phyloP scores from a whole-genome alignment of 2,113 vertebrate genomes.

The Dascyllus trimaculatus region DNA sequence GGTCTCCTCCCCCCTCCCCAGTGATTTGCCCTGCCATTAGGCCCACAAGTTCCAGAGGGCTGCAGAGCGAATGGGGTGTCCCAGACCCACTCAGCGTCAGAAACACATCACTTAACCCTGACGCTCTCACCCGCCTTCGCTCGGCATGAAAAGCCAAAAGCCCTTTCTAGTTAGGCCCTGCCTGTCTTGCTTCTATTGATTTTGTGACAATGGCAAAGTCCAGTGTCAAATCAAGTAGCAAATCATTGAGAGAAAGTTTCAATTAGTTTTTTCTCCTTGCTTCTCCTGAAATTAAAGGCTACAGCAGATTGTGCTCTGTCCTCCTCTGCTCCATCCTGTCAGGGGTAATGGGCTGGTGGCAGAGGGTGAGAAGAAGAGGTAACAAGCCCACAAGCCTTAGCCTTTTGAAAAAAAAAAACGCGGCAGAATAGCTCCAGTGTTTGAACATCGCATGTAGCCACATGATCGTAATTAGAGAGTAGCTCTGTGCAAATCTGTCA shows the following conservation, averaged over 20 bases:
- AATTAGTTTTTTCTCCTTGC: constrained; percentile 85
- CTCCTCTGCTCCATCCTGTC: constrained; percentile 48
- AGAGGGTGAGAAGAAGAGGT: constrained; percentile 33
- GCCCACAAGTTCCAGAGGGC: constrained; percentile 50
- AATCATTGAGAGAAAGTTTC: constrained; percentile 87
- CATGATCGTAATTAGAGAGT: constrained; percentile 41
- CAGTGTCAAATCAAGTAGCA: constrained; percentile 86
- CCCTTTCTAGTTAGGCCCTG: constrained; percentile 78
- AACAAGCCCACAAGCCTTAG: constrained; percentile 24
- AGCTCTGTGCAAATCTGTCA: constrained; percentile 34
- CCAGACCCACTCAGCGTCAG: constrained; percentile 84
- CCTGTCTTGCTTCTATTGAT: constrained; percentile 88
- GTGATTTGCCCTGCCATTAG: constrained; percentile 71
- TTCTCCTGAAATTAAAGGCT: constrained; percentile 78
- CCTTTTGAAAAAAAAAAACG: constrained; percentile 20
- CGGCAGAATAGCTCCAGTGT: neutral
- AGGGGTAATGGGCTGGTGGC: constrained; percentile 62
- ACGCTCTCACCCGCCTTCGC: constrained; percentile 78
- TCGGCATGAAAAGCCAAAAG: constrained; percentile 80
- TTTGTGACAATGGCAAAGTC: constrained; percentile 94
- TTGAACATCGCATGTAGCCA: constrained; percentile 23
- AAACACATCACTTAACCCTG: constrained; percentile 92
- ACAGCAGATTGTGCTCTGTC: constrained; percentile 60
- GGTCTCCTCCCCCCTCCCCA: constrained; percentile 35
- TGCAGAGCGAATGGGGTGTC: constrained; percentile 60